Percentiles rank a stretch among this genome's conserved stretches.
These are phyloP conservation scores for Sebastes hubbsi DNA, from an alignment of 2,797 vertebrate genomes.

Conservation along the genomic window DNA sequence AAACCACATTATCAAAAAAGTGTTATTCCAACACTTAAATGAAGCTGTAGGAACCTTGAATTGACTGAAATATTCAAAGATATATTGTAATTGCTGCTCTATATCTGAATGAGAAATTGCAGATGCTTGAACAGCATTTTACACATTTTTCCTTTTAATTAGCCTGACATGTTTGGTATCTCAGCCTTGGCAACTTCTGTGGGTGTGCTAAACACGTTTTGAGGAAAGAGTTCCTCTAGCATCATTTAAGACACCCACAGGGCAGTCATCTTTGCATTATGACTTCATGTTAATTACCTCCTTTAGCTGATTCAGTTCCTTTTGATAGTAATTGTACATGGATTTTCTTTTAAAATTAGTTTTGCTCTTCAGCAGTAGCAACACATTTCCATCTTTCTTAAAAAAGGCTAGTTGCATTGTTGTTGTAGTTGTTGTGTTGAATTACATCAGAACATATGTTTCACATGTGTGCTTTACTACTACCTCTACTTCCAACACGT, in stretches of 20 bases:
- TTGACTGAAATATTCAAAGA: neutral
- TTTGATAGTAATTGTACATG: neutral
- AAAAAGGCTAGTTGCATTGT: neutral
- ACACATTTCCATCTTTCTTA: neutral
- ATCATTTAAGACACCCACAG: neutral
- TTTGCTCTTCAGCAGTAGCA: neutral
- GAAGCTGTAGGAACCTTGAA: neutral
- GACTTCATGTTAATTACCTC: neutral
- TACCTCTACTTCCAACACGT: neutral
- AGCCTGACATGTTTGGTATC: neutral
- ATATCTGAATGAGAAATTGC: neutral
- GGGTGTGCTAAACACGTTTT: neutral
- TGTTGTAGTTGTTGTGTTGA: neutral
- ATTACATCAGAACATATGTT: neutral
- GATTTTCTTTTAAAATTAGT: neutral
- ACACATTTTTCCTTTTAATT: neutral
- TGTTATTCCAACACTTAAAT: neutral
- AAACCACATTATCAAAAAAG: neutral
- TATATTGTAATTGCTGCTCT: neutral
- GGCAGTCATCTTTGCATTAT: neutral
- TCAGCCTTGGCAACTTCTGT: neutral
- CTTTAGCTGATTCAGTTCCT: neutral
- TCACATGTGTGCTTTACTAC: neutral
- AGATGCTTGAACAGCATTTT: neutral
- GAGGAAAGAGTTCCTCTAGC: neutral